phyloP scores from a whole-genome alignment of 2,888 invertebrate genomes.

The Apodemia hepburni region DNA sequence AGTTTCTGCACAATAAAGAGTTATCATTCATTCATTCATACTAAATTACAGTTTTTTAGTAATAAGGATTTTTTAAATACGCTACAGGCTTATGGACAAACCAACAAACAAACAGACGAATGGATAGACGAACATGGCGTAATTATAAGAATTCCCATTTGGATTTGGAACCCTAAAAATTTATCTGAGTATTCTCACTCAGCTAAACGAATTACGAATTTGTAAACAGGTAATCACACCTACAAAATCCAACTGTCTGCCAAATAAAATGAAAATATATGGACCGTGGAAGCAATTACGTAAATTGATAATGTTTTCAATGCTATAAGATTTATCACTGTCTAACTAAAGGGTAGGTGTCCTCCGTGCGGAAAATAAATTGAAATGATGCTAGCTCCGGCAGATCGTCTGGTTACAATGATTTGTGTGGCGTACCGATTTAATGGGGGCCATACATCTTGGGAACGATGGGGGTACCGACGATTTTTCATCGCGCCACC shows the following conservation, averaged over 20 bases:
- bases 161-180: too few species aligned
- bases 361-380: conserved; percentile 36
- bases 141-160: too few species aligned
- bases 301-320: conserved; percentile 15
- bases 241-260: conserved; percentile 2
- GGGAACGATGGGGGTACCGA: conserved; percentile 33
- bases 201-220: not conserved
- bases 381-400: conserved; percentile 39
- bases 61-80: too few species aligned
- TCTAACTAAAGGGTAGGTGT: conserved; percentile 27
- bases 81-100: too few species aligned
- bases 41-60: too few species aligned
- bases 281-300: conserved; percentile 13
- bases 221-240: conserved; percentile 7
- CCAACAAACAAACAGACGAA: too few species aligned
- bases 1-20: too few species aligned
- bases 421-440: conserved; percentile 46
- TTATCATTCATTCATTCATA: too few species aligned
- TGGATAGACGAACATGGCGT: too few species aligned
- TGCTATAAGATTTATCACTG: conserved; percentile 14
- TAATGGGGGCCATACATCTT: conserved; percentile 45
- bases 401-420: conserved; percentile 38
- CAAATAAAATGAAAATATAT: conserved; percentile 14
- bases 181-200: too few species aligned
- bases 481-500: conserved; percentile 40